Conservation (phyloP, 2,113 vertebrate genomes). For the Centropus unirufus region DNA sequence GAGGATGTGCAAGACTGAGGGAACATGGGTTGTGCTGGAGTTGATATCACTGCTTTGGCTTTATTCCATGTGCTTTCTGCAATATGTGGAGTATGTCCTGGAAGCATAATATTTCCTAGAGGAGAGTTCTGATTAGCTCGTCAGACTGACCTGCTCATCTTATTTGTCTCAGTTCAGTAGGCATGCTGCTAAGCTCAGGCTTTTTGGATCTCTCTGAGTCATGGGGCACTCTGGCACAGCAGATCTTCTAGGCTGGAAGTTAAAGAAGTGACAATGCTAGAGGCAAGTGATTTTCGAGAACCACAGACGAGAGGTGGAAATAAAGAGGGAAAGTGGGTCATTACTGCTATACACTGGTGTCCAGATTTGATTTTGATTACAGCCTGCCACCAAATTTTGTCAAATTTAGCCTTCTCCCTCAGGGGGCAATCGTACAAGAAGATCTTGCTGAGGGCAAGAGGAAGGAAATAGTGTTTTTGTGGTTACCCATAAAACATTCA, state of each 20-base stretch:
- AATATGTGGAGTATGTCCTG: conserved; percentile 74
- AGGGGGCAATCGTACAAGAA: not conserved
- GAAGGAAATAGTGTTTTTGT: not conserved
- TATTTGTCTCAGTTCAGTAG: conserved; percentile 76
- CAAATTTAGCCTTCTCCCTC: conserved; percentile 5
- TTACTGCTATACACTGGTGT: not conserved
- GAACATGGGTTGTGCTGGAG: conserved; percentile 57
- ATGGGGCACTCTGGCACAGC: conserved; percentile 70
- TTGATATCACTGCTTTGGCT: conserved; percentile 68
- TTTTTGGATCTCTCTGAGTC: conserved; percentile 71
- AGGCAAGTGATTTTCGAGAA: conserved; percentile 62
- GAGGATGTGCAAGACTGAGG: conserved; percentile 41
- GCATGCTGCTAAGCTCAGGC: conserved; percentile 74
- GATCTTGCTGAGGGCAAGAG: conserved; percentile 26
- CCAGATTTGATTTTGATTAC: conserved; percentile 35
- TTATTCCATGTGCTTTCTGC: conserved; percentile 68
- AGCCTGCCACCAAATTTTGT: not conserved
- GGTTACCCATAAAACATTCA: not conserved
- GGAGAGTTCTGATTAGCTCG: conserved; percentile 77
- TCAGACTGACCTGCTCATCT: conserved; percentile 77
- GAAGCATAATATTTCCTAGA: conserved; percentile 74
- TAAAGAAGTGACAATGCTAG: conserved; percentile 62
- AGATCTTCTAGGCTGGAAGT: conserved; percentile 63
- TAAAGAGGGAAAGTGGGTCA: conserved; percentile 64
- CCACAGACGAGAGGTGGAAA: conserved; percentile 14